Conservation (phyloP, 2,888 invertebrate species). For the Metalampra italica region DNA sequence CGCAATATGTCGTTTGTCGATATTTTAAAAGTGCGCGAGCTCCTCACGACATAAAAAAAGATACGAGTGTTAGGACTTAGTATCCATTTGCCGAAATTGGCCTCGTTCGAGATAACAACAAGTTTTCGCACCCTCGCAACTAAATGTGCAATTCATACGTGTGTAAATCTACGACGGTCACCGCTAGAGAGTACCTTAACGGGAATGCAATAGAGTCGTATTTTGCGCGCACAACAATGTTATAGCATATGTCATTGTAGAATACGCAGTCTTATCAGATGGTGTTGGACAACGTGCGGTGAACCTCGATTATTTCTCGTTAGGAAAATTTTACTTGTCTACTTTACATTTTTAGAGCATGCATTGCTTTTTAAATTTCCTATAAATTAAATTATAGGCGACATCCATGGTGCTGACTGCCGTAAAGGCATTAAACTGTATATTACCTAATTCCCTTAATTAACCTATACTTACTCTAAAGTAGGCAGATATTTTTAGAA, state of each 20-base stretch:
- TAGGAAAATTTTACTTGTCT: slow-evolving; percentile 29
- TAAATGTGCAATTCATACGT: slow-evolving; percentile 76
- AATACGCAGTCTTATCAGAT: slow-evolving; percentile 63
- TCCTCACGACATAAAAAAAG: slow-evolving; percentile 66
- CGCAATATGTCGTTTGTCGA: slow-evolving; percentile 53
- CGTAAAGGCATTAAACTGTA: no score
- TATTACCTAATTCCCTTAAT: no score
- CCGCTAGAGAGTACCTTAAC: slow-evolving; percentile 25
- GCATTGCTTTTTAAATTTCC: not conserved
- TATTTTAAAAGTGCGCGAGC: slow-evolving; percentile 71
- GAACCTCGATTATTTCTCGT: slow-evolving; percentile 46
- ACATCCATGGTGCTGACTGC: no score
- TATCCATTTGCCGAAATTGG: slow-evolving; percentile 79
- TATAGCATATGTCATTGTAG: slow-evolving; percentile 65
- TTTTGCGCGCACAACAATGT: slow-evolving; percentile 16
- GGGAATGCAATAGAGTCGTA: slow-evolving; percentile 12
- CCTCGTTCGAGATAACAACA: slow-evolving; percentile 76
- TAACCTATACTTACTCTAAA: no score
- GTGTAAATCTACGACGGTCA: slow-evolving; percentile 46
- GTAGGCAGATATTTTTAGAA: no score
- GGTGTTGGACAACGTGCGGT: slow-evolving; percentile 55
- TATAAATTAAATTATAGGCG: no score
- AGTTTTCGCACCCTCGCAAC: slow-evolving; percentile 76
- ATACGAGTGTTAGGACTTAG: slow-evolving; percentile 76
- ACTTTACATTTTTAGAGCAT: not conserved